Conservation (phyloP, 2,113 vertebrate species). For the Aspidoscelis tigris region DNA sequence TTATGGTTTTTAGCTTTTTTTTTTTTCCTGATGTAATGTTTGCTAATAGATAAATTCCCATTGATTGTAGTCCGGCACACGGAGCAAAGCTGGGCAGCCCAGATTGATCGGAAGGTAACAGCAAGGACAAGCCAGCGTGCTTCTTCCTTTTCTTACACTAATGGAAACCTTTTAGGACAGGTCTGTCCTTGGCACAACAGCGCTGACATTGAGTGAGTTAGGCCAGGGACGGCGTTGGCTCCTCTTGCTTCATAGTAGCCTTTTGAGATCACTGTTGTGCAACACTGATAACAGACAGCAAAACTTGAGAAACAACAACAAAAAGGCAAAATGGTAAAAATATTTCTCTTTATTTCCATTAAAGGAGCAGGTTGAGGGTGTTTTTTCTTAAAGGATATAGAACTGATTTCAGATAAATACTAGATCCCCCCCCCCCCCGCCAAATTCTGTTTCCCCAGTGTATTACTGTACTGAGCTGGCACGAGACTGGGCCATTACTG, state of each 20-base stretch:
- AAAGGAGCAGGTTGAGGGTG: slow-evolving; percentile 32
- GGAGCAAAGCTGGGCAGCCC: slow-evolving; percentile 45
- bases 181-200: slow-evolving; percentile 62
- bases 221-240: slow-evolving; percentile 58
- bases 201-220: slow-evolving; percentile 62
- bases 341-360: slow-evolving; percentile 45
- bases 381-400: slow-evolving; percentile 29
- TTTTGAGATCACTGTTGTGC: slow-evolving; percentile 66
- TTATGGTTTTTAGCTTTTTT: slow-evolving; percentile 49
- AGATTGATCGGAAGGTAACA: slow-evolving; percentile 63
- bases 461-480: slow-evolving; percentile 12
- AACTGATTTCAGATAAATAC: slow-evolving; percentile 54
- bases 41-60: slow-evolving; percentile 63
- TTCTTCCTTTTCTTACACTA: slow-evolving; percentile 63
- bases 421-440: slow-evolving; percentile 54
- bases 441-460: slow-evolving; percentile 27
- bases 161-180: slow-evolving; percentile 56
- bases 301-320: slow-evolving; percentile 1
- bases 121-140: slow-evolving; percentile 43
- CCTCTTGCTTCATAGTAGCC: slow-evolving; percentile 65
- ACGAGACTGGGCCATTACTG: neutral
- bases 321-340: slow-evolving; percentile 56
- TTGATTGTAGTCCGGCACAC: slow-evolving; percentile 58
- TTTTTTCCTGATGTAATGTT: slow-evolving; percentile 59
- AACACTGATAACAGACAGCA: slow-evolving; percentile 43